phyloP scores from a whole-genome alignment of 2,888 invertebrate species.

The Tupiocoris notatus region DNA sequence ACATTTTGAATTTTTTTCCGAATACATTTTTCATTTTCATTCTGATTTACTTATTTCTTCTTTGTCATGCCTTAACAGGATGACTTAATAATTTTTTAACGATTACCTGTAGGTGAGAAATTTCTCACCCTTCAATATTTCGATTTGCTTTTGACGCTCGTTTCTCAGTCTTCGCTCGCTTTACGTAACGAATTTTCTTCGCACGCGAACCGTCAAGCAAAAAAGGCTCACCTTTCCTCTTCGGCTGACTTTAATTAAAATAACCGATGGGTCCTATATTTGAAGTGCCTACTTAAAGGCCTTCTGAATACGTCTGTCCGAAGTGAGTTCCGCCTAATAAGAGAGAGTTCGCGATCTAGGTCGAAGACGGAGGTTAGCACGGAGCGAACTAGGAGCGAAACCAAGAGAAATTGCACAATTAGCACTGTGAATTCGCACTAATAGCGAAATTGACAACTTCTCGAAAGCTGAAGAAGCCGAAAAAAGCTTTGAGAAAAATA shows the following conservation, averaged over 20 bases:
- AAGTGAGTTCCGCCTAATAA: neutral
- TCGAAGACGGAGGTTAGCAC: neutral
- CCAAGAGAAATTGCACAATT: neutral
- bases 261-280: neutral
- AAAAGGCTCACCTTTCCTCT: neutral
- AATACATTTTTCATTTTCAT: no score
- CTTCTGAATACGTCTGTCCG: neutral
- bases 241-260: neutral
- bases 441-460: neutral
- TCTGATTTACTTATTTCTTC: no score
- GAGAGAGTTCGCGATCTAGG: neutral
- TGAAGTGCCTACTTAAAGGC: neutral
- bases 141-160: no score
- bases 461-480: neutral
- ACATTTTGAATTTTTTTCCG: no score
- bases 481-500: no score
- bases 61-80: no score
- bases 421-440: neutral
- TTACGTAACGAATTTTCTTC: neutral
- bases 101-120: no score
- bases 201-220: neutral
- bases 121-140: no score
- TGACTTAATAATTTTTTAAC: no score
- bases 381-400: neutral
- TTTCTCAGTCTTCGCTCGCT: no score